Conservation (phyloP, 2,888 invertebrate species). For the Drosophila sordidula region DNA sequence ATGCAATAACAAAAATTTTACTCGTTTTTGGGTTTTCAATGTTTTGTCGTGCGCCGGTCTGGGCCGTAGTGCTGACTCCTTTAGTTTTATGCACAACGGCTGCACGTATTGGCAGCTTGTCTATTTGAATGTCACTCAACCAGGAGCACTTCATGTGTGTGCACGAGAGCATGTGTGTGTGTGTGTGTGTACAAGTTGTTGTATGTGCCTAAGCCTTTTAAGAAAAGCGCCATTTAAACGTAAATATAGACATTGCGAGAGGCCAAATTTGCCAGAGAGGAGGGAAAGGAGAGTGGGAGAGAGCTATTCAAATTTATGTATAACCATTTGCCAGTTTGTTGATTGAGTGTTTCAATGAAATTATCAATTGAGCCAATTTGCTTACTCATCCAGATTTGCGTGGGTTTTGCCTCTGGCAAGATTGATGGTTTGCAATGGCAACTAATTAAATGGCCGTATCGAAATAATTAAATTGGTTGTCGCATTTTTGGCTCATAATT, state of each 20-base stretch:
- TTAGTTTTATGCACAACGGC: constrained; percentile 77
- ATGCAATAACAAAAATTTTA: constrained; percentile 76
- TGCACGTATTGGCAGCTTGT: constrained; percentile 77
- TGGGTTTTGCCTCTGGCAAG: constrained; percentile 20
- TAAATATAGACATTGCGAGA: constrained; percentile 74
- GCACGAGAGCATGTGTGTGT: constrained; percentile 18
- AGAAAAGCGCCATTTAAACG: constrained; percentile 80
- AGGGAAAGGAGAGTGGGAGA: not conserved
- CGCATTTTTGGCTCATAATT: constrained; percentile 56
- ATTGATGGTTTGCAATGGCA: constrained; percentile 34
- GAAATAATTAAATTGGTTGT: constrained; percentile 67
- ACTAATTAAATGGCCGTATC: constrained; percentile 59
- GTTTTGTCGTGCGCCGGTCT: constrained; percentile 27
- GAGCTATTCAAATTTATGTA: constrained; percentile 65
- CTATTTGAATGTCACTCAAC: constrained; percentile 76
- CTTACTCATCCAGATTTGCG: constrained; percentile 40
- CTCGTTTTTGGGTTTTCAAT: constrained; percentile 69
- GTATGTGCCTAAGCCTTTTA: constrained; percentile 68
- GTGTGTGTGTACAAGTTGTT: constrained; percentile 29
- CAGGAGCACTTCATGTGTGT: constrained; percentile 29
- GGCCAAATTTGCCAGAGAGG: constrained; percentile 27
- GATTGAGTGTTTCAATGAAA: constrained; percentile 77
- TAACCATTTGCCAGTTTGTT: constrained; percentile 71
- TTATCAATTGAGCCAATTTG: constrained; percentile 74
- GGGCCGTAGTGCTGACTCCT: constrained; percentile 67